Evolutionary conservation across 2,888 invertebrate species (phyloP).

Genomic region (Apodemia mormo): DNA sequence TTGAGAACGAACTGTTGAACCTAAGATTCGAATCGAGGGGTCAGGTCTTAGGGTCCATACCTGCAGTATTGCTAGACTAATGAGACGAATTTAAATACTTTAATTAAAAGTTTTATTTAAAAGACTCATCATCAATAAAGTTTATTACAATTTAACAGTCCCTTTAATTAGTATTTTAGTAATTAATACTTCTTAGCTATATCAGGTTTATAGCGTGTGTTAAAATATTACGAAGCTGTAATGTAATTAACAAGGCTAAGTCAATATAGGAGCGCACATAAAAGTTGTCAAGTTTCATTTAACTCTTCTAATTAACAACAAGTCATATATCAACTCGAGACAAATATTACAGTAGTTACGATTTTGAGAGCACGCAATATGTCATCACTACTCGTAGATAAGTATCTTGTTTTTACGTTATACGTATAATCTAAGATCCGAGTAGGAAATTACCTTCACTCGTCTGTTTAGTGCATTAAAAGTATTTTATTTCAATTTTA

Average conservation of each 20-base stretch:
- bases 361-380: conserved; percentile 2
- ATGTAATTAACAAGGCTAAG: conserved; percentile 10
- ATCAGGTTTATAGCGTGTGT: background rate
- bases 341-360: conserved; percentile 18
- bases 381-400: conserved; percentile 3
- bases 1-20: too few relatives aligned
- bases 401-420: background rate
- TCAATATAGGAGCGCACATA: conserved; percentile 14
- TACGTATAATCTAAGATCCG: background rate
- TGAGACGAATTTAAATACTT: too few relatives aligned
- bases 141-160: background rate
- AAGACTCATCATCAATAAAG: too few relatives aligned
- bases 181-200: background rate
- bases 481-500: too few relatives aligned
- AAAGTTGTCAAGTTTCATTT: conserved; percentile 15
- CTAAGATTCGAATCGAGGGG: too few relatives aligned
- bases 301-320: conserved; percentile 14
- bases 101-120: too few relatives aligned
- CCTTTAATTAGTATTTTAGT: background rate
- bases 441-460: background rate
- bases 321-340: conserved; percentile 14
- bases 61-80: too few relatives aligned
- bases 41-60: too few relatives aligned
- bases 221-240: background rate
- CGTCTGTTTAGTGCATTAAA: too few relatives aligned